These are phyloP conservation scores for Pteromalus puparum DNA, from an alignment of 1,140 invertebrate species.

Conservation along the genomic window DNA sequence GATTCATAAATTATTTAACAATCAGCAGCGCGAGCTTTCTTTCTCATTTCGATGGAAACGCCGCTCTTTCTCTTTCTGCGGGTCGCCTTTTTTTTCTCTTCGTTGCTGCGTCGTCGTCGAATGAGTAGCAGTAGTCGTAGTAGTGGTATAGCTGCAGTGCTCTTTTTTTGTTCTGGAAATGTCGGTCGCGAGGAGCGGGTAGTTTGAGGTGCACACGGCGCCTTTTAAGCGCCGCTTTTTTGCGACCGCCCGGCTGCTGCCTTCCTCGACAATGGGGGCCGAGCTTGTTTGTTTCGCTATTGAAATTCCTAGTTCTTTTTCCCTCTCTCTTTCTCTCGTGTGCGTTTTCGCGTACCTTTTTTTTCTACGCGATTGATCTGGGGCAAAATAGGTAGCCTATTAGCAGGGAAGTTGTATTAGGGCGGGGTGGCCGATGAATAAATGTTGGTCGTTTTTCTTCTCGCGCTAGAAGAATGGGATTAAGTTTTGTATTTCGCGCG, in stretches of 20 bases:
- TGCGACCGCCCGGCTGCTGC: neutral
- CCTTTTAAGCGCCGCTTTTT: slow-evolving; percentile 1
- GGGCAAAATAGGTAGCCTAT: neutral
- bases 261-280: neutral
- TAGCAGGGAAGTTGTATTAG: neutral
- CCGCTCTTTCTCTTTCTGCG: neutral
- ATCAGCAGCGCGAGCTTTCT: slow-evolving; percentile 16
- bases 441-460: too few species aligned
- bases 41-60: neutral
- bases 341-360: neutral
- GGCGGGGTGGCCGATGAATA: too few species aligned
- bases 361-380: neutral
- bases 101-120: neutral
- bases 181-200: neutral
- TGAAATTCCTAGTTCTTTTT: slow-evolving; percentile 4
- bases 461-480: too few species aligned
- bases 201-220: neutral
- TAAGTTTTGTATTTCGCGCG: too few species aligned
- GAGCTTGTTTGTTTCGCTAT: slow-evolving; percentile 22
- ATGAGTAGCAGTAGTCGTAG: neutral
- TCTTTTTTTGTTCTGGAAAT: slow-evolving; percentile 17
- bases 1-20: slow-evolving; percentile 68
- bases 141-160: neutral
- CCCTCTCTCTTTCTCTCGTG: neutral
- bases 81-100: neutral